Conservation (phyloP, 2,113 vertebrate species). For the Amazona vittata region DNA sequence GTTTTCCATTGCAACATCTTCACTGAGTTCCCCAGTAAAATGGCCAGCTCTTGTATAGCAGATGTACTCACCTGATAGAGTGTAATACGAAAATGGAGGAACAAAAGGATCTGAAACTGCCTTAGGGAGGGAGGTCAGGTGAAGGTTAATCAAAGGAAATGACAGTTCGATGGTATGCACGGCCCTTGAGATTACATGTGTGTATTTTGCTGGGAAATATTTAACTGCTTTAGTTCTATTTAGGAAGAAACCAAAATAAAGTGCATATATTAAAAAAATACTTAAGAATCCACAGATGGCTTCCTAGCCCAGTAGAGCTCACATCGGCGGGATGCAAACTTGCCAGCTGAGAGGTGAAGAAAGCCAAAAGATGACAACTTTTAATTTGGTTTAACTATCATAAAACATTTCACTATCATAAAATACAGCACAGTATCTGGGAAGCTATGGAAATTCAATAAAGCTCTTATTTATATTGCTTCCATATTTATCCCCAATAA, state of each 20-base stretch:
- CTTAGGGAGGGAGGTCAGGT: slow-evolving; percentile 68
- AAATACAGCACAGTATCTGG: background rate
- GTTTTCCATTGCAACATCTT: background rate
- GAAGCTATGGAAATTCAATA: background rate
- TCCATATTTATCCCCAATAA: background rate
- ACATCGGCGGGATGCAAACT: rapidly evolving
- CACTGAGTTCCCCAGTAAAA: background rate
- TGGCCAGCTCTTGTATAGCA: background rate
- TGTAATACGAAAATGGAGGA: slow-evolving; percentile 1
- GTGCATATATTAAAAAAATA: background rate
- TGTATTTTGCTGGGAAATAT: slow-evolving; percentile 11
- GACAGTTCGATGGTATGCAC: slow-evolving; percentile 69
- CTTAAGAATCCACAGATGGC: background rate
- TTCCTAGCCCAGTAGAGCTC: background rate
- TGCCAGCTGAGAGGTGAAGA: background rate
- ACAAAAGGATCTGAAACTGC: slow-evolving; percentile 47
- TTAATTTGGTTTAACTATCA: background rate
- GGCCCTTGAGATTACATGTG: slow-evolving; percentile 48
- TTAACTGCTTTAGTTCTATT: slow-evolving; percentile 49
- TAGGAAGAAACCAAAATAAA: background rate
- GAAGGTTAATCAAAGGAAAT: slow-evolving; percentile 83
- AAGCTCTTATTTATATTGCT: background rate
- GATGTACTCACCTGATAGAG: slow-evolving; percentile 49
- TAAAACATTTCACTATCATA: rapidly evolving
- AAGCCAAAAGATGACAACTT: background rate